Percentiles rank a stretch among this genome's conserved stretches.
Evolutionary conservation across 2,888 invertebrate genomes (phyloP).

Genomic region (Cheilosia variabilis): DNA sequence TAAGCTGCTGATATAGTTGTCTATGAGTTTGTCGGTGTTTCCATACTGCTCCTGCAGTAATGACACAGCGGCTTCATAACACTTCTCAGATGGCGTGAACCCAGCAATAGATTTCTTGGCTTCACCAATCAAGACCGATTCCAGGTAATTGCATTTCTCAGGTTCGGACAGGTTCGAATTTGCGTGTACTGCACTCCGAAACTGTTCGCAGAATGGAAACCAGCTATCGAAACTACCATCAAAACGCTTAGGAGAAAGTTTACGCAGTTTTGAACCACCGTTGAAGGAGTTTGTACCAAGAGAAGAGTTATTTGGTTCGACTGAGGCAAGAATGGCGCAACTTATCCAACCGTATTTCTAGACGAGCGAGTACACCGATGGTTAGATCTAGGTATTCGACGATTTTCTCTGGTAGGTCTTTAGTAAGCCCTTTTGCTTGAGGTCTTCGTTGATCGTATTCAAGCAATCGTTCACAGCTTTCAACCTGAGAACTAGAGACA

Average conservation of each 20-base stretch:
- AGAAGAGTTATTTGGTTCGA: background rate
- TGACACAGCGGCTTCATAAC: too few relatives aligned
- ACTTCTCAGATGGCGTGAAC: slow-evolving; percentile 20
- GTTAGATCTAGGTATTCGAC: background rate
- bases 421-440: background rate
- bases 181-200: slow-evolving; percentile 33
- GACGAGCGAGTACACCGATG: background rate
- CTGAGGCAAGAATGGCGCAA: background rate
- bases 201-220: slow-evolving; percentile 48
- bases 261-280: background rate
- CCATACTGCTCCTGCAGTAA: slow-evolving; percentile 38
- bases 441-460: background rate
- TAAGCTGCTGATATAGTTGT: slow-evolving; percentile 19
- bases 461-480: too few relatives aligned
- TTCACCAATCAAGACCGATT: slow-evolving; percentile 35
- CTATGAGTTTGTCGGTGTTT: slow-evolving; percentile 3
- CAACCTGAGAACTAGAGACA: too few relatives aligned
- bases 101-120: slow-evolving; percentile 43
- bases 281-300: background rate
- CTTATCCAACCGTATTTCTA: background rate
- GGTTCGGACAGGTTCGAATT: slow-evolving; percentile 1
- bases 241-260: slow-evolving; percentile 41
- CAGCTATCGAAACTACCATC: slow-evolving; percentile 23
- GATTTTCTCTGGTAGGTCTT: background rate
- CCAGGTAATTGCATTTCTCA: slow-evolving; percentile 42